These are phyloP conservation scores for Gymnorhina tibicen DNA, from an alignment of 2,113 vertebrate genomes.

Conservation along the genomic window DNA sequence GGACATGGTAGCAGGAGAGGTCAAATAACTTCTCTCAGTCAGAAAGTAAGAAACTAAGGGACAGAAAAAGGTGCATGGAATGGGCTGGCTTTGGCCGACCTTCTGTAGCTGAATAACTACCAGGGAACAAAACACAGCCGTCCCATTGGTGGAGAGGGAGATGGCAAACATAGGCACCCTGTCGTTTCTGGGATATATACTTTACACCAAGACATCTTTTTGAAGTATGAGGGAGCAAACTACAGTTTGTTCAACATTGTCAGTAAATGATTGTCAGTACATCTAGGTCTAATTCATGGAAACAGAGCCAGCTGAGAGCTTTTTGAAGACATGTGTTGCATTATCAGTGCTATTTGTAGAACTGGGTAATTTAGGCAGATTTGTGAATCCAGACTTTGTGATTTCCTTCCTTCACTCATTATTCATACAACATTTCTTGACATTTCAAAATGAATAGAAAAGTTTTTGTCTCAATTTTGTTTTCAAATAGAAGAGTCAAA, in stretches of 20 bases:
- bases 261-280: neutral
- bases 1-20: neutral
- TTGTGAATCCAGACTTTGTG: neutral
- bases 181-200: neutral
- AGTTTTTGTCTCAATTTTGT: neutral
- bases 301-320: conserved; percentile 8
- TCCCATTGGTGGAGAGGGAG: neutral
- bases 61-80: neutral
- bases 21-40: neutral
- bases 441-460: neutral
- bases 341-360: conserved; percentile 21
- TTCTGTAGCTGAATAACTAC: neutral
- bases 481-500: neutral
- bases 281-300: neutral
- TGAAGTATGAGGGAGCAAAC: neutral
- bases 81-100: neutral
- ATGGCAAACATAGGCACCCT: neutral
- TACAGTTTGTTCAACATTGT: neutral
- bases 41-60: neutral
- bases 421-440: neutral
- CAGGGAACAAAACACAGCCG: neutral
- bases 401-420: neutral
- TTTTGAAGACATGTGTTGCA: neutral
- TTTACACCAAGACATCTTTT: neutral
- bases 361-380: neutral